Evolutionary conservation across 2,797 vertebrate species (phyloP).

Genomic region (Phaenicophaeus curvirostris): DNA sequence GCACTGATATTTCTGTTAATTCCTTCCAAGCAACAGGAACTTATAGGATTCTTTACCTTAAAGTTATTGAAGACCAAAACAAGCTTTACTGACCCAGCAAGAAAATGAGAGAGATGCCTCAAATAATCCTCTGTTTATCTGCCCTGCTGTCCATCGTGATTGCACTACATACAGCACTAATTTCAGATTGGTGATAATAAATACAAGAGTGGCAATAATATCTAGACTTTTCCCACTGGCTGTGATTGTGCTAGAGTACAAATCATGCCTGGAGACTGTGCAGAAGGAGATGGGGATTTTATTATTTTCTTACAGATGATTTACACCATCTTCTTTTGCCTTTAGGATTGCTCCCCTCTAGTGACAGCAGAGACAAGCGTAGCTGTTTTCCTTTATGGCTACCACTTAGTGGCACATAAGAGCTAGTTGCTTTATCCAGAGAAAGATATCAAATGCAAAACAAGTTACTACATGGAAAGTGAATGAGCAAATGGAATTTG

Average conservation of each 20-base stretch:
- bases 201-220: not conserved
- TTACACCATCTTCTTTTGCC: not conserved
- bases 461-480: not conserved
- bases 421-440: not conserved
- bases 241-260: not conserved
- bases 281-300: not conserved
- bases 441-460: not conserved
- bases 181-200: too few species aligned
- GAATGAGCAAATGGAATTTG: not conserved
- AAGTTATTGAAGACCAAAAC: too few species aligned
- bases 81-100: too few species aligned
- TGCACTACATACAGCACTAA: too few species aligned
- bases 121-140: too few species aligned
- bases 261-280: not conserved
- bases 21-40: too few species aligned
- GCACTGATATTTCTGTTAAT: too few species aligned
- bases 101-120: too few species aligned
- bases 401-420: not conserved
- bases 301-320: constrained; percentile 1
- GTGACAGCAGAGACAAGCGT: not conserved
- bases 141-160: too few species aligned
- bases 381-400: too few species aligned
- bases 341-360: not conserved
- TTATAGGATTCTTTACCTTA: too few species aligned
- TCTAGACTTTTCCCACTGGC: not conserved